Percentiles rank a stretch among this genome's conserved stretches.
These are phyloP conservation scores for Heliocidaris erythrogramma DNA, from an alignment of 35 echinoderm and acorn worm species.

Conservation along the genomic window DNA sequence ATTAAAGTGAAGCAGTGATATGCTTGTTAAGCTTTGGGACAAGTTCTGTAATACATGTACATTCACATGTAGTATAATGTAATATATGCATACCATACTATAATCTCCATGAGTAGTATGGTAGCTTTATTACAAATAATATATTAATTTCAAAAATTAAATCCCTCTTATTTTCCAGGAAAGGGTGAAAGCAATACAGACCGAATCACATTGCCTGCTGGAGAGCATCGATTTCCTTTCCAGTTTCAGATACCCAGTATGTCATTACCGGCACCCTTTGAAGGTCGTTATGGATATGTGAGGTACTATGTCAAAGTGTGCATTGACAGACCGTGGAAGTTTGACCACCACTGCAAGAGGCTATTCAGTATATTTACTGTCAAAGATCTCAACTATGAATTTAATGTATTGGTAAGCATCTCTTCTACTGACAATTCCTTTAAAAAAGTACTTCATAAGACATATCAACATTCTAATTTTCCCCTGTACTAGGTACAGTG, in stretches of 20 bases:
- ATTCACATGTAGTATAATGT: too few species aligned
- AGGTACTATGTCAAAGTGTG: conserved; percentile 59
- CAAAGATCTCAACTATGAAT: conserved; percentile 57
- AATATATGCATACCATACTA: too few species aligned
- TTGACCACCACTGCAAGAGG: conserved; percentile 55
- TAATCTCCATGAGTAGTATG: not conserved
- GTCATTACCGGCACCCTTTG: conserved; percentile 56
- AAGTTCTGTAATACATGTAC: too few species aligned
- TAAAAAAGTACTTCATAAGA: too few species aligned
- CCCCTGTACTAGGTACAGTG: too few species aligned
- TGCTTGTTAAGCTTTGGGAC: too few species aligned
- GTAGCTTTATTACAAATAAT: not conserved
- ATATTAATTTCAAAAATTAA: not conserved
- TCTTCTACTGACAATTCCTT: too few species aligned
- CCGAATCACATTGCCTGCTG: conserved; percentile 27
- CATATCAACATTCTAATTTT: too few species aligned
- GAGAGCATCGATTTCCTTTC: conserved; percentile 68
- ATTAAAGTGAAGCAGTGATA: too few species aligned
- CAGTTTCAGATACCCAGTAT: conserved; percentile 54
- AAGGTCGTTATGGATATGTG: conserved; percentile 59
- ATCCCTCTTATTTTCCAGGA: not conserved
- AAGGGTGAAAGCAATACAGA: conserved; percentile 32
- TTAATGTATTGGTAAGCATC: conserved; percentile 52
- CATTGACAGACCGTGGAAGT: conserved; percentile 78
- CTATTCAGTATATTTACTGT: conserved; percentile 49